phyloP scores from a whole-genome alignment of 2,797 vertebrate species.

The Nyctibius grandis region DNA sequence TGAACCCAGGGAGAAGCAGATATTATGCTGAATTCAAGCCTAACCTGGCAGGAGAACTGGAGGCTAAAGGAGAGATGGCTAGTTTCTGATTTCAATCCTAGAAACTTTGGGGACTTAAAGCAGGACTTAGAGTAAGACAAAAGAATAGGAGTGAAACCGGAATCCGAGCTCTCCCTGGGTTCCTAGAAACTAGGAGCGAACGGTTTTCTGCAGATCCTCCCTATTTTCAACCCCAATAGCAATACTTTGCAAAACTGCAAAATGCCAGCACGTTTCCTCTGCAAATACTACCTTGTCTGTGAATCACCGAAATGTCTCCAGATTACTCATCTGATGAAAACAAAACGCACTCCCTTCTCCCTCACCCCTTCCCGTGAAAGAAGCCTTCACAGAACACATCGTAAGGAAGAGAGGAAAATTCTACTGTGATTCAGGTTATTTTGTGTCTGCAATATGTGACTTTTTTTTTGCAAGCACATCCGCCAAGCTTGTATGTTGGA shows the following conservation, averaged over 20 bases:
- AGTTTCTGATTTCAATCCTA: neutral
- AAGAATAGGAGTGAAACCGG: neutral
- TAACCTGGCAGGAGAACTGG: slow-evolving; percentile 32
- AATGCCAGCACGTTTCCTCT: neutral
- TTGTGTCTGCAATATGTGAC: neutral
- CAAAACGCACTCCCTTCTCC: neutral
- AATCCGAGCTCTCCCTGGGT: neutral
- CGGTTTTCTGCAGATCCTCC: neutral
- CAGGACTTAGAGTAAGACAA: neutral
- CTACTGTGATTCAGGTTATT: neutral
- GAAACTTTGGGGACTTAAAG: neutral
- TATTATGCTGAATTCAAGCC: slow-evolving; percentile 48
- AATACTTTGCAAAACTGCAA: neutral
- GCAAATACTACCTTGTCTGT: neutral
- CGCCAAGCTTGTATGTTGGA: neutral
- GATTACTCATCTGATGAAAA: neutral
- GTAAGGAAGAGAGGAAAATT: neutral
- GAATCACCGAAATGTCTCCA: neutral
- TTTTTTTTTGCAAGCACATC: neutral
- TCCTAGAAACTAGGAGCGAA: neutral
- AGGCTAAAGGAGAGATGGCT: neutral
- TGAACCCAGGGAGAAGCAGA: slow-evolving; percentile 56
- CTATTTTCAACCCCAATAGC: neutral
- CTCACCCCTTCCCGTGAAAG: neutral
- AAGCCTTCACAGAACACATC: neutral